Conservation (phyloP, 2,888 invertebrate genomes). For the Sisyra nigra region DNA sequence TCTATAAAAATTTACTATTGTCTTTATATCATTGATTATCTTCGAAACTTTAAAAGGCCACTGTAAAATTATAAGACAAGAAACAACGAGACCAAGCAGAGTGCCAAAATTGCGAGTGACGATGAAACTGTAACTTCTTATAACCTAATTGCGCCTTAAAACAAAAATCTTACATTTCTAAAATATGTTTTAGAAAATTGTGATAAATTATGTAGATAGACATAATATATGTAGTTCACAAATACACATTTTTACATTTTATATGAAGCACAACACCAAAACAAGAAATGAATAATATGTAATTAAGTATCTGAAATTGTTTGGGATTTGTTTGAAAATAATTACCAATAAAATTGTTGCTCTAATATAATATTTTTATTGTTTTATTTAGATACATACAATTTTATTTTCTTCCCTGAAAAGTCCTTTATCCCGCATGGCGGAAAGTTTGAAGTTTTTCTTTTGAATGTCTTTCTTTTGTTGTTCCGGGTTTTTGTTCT, state of each 20-base stretch:
- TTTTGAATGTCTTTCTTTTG: constrained; percentile 21
- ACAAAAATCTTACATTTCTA: not conserved
- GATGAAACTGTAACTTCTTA: too few relatives aligned
- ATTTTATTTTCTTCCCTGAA: constrained; percentile 17
- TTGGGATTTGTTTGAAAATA: not conserved
- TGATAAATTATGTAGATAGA: constrained; percentile 10
- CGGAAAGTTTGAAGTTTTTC: constrained; percentile 29
- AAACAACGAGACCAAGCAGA: too few relatives aligned
- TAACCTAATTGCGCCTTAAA: too few relatives aligned
- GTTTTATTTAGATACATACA: constrained; percentile 4
- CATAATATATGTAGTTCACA: constrained; percentile 6
- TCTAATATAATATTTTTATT: constrained; percentile 1
- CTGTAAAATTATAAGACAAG: too few relatives aligned
- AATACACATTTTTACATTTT: constrained; percentile 3
- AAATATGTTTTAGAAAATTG: constrained; percentile 9
- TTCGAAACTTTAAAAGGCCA: too few relatives aligned
- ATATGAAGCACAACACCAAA: constrained; percentile 1
- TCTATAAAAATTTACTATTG: too few relatives aligned
- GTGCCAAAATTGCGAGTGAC: too few relatives aligned
- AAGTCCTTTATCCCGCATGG: constrained; percentile 25
- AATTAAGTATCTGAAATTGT: constrained; percentile 1
- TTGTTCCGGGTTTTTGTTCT: constrained; percentile 21
- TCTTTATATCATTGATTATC: too few relatives aligned
- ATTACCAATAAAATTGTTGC: not conserved
- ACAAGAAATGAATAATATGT: too few relatives aligned